Conservation (phyloP, 2,888 invertebrate genomes). For the Beris morrisii region DNA sequence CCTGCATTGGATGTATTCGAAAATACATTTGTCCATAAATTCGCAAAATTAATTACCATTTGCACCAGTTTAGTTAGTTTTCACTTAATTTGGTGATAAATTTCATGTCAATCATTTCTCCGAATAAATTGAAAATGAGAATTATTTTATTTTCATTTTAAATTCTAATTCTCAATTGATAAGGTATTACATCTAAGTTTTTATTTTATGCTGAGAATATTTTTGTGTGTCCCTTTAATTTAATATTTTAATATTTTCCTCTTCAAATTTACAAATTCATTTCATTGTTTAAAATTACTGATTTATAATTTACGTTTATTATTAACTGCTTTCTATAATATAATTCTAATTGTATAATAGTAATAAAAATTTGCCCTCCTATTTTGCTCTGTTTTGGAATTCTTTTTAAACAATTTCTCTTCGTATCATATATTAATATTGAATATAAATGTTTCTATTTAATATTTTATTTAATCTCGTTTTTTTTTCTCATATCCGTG, state of each 20-base stretch:
- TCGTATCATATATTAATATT: not conserved
- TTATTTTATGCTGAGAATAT: constrained; percentile 11
- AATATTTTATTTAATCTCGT: not conserved
- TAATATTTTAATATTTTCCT: constrained; percentile 11
- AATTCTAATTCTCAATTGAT: constrained; percentile 19
- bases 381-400: not conserved
- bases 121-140: too few species aligned
- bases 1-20: constrained; percentile 1
- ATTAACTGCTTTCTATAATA: not conserved
- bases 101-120: not conserved
- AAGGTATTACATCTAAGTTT: constrained; percentile 32
- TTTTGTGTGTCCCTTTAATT: constrained; percentile 19
- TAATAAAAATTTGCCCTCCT: not conserved
- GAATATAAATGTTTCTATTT: not conserved
- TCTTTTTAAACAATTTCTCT: not conserved
- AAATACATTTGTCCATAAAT: not conserved
- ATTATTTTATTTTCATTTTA: not conserved
- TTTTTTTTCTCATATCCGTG: not conserved
- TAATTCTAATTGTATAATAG: not conserved
- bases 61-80: constrained; percentile 7
- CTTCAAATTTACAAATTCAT: constrained; percentile 8
- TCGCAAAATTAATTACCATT: not conserved
- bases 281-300: not conserved
- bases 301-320: constrained; percentile 10
- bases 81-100: not conserved